Percentiles rank a stretch among this genome's conserved stretches.
phyloP scores from a whole-genome alignment of 1,140 invertebrate species.

The Cataglyphis hispanica region DNA sequence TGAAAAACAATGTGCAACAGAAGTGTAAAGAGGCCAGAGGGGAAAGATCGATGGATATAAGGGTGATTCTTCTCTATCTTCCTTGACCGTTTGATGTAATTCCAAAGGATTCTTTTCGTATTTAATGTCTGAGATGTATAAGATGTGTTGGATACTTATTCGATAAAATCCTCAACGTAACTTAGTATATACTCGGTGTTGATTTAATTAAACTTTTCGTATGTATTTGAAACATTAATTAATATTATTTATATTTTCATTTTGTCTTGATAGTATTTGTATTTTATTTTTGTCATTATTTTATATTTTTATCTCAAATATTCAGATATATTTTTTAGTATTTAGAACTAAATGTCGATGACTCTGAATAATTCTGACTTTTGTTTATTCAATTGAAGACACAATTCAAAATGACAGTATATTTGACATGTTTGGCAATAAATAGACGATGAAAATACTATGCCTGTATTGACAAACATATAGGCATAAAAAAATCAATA shows the following conservation, averaged over 20 bases:
- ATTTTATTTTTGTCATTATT: no score
- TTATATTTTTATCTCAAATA: no score
- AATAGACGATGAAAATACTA: neutral
- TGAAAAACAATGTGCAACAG: conserved; percentile 80
- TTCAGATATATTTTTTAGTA: neutral
- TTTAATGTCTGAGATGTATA: conserved; percentile 42
- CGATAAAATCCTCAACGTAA: conserved; percentile 6
- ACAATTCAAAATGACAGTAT: conserved; percentile 4
- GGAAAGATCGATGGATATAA: conserved; percentile 62
- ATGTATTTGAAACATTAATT: neutral
- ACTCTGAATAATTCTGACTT: neutral
- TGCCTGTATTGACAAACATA: neutral
- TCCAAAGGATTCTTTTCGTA: conserved; percentile 42
- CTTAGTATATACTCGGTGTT: conserved; percentile 20
- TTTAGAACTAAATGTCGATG: neutral
- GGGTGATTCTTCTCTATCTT: conserved; percentile 61
- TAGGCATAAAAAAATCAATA: neutral
- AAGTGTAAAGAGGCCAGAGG: conserved; percentile 64
- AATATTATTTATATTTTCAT: neutral
- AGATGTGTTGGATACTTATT: neutral
- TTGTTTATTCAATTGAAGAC: neutral
- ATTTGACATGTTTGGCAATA: neutral
- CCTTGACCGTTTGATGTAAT: conserved; percentile 60
- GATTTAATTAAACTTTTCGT: neutral
- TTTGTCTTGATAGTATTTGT: no score